These are phyloP conservation scores for Ophion costatus DNA, from an alignment of 2,888 invertebrate species.

Conservation along the genomic window DNA sequence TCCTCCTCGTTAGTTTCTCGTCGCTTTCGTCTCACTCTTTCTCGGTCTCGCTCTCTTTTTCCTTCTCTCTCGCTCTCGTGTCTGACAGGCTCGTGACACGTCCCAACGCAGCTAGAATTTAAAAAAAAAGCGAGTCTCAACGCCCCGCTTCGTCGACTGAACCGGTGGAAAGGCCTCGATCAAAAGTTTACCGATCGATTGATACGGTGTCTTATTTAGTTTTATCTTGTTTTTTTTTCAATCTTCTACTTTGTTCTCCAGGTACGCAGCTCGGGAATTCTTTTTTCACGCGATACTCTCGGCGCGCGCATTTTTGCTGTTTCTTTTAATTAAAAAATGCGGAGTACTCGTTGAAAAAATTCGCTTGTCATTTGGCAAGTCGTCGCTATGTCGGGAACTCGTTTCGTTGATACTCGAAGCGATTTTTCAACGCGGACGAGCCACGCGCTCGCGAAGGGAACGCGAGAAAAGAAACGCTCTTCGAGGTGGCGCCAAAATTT, in stretches of 20 bases:
- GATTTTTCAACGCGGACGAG: not conserved
- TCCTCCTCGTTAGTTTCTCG: constrained; percentile 30
- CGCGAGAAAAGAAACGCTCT: constrained; percentile 20
- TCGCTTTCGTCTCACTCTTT: constrained; percentile 32
- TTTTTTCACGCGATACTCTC: not conserved
- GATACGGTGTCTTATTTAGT: constrained; percentile 49
- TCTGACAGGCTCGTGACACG: constrained; percentile 12
- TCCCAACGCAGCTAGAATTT: constrained; percentile 5
- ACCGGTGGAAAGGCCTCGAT: constrained; percentile 61
- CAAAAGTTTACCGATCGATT: constrained; percentile 54
- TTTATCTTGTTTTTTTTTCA: constrained; percentile 24
- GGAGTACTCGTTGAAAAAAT: not conserved
- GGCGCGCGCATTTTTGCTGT: not conserved
- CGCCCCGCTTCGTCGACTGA: constrained; percentile 23
- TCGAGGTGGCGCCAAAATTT: too few relatives aligned
- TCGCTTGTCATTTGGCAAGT: not conserved
- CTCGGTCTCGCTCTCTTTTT: constrained; percentile 26
- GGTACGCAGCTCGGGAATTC: not conserved
- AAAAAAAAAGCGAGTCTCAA: constrained; percentile 21
- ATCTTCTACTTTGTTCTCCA: not conserved
- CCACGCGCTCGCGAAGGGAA: not conserved
- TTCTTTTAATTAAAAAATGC: not conserved
- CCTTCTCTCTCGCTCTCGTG: constrained; percentile 11
- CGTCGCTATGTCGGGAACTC: not conserved
- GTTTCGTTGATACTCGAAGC: not conserved